These are phyloP conservation scores for Hoplostethus mediterraneus DNA, from an alignment of 2,797 vertebrate genomes.

Conservation along the genomic window DNA sequence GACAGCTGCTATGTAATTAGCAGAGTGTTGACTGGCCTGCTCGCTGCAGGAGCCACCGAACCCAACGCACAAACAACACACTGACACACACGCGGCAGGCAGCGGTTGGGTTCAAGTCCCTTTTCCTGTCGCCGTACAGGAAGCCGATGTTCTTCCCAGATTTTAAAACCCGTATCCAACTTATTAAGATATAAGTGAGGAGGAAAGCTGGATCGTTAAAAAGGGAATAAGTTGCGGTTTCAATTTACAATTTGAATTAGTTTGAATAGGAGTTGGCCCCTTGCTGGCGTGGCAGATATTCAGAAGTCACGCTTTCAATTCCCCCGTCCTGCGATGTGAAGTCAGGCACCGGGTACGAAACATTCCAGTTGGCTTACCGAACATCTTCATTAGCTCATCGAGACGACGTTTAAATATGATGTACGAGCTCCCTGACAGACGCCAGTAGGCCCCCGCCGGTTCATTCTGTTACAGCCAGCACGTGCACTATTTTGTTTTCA, in stretches of 20 bases:
- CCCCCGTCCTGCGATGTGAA: not conserved
- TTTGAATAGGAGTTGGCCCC: not conserved
- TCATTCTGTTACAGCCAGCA: not conserved
- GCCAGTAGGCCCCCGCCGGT: not conserved
- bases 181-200: not conserved
- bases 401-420: slow-evolving; percentile 2
- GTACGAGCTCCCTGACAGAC: slow-evolving; percentile 4
- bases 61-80: slow-evolving; percentile 47
- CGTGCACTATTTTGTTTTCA: slow-evolving; percentile 32
- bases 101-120: slow-evolving; percentile 11
- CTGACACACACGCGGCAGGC: slow-evolving; percentile 20
- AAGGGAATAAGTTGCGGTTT: not conserved
- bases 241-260: not conserved
- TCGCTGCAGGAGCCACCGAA: slow-evolving; percentile 70
- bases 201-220: not conserved
- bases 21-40: slow-evolving; percentile 79
- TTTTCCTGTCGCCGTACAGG: slow-evolving; percentile 17
- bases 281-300: no score
- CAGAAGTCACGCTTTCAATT: not conserved
- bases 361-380: slow-evolving; percentile 44
- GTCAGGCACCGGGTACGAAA: slow-evolving; percentile 21
- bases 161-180: not conserved
- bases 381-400: slow-evolving; percentile 17
- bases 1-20: slow-evolving; percentile 83
- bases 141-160: slow-evolving; percentile 18